Conservation (phyloP, 2,888 invertebrate genomes). For the Sussaba pulchella region DNA sequence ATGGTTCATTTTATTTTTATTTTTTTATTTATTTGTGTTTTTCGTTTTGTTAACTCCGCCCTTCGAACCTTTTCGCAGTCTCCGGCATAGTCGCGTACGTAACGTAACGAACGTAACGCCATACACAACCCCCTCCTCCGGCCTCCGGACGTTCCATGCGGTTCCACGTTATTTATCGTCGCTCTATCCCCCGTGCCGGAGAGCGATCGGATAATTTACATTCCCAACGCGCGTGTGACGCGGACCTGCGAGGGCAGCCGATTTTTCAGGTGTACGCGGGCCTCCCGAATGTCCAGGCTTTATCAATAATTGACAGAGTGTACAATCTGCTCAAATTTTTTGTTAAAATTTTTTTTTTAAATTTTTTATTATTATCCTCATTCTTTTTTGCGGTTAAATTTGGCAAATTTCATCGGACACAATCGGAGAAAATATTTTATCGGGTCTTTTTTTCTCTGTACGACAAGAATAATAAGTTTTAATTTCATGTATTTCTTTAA, state of each 20-base stretch:
- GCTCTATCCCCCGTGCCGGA: slow-evolving; percentile 39
- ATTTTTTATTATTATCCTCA: background rate
- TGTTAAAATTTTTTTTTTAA: background rate
- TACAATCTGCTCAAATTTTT: slow-evolving; percentile 23
- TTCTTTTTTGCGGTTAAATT: too few species aligned
- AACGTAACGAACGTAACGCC: slow-evolving; percentile 22
- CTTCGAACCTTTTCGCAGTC: slow-evolving; percentile 12
- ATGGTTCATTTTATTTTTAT: too few species aligned
- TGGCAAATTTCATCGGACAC: background rate
- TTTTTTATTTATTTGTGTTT: slow-evolving; percentile 34
- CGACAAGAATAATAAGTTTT: too few species aligned
- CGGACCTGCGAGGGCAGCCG: slow-evolving; percentile 28
- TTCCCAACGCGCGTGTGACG: slow-evolving; percentile 31
- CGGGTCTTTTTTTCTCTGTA: too few species aligned
- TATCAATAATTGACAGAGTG: slow-evolving; percentile 61
- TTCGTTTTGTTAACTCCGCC: slow-evolving; percentile 12
- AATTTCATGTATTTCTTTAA: too few species aligned
- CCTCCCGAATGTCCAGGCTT: slow-evolving; percentile 29
- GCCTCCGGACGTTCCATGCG: slow-evolving; percentile 48
- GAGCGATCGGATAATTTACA: slow-evolving; percentile 65
- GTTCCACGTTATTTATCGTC: slow-evolving; percentile 61
- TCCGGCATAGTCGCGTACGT: slow-evolving; percentile 24
- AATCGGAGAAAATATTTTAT: too few species aligned
- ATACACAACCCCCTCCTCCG: slow-evolving; percentile 11
- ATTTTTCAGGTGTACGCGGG: slow-evolving; percentile 41